These are phyloP conservation scores for Rhinoraja longicauda DNA, from an alignment of 2,797 vertebrate genomes.

Conservation along the genomic window DNA sequence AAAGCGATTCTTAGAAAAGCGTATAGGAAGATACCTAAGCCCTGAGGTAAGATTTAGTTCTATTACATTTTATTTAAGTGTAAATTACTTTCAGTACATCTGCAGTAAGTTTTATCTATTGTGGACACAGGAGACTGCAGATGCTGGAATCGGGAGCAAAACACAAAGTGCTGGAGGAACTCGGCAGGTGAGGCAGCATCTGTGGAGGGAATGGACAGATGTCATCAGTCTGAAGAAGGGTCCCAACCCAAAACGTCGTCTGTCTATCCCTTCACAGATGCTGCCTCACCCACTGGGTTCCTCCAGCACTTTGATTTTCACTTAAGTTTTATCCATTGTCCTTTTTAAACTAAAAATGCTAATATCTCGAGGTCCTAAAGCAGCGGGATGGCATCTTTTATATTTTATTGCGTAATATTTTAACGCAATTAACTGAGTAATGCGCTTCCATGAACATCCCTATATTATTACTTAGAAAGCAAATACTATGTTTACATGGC, in stretches of 20 bases:
- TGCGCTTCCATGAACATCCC: neutral
- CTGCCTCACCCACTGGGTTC: no score
- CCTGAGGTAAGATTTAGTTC: conserved; percentile 61
- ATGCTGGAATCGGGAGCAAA: no score
- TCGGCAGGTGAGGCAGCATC: no score
- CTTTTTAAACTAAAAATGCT: neutral
- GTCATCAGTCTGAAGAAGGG: no score
- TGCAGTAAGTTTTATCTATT: neutral
- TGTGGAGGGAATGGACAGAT: no score
- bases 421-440: neutral
- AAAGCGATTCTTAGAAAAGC: conserved; percentile 66
- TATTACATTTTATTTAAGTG: conserved; percentile 15
- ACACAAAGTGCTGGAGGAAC: no score
- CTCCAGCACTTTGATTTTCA: no score
- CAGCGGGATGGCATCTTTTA: neutral
- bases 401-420: neutral
- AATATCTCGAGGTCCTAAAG: neutral
- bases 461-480: neutral
- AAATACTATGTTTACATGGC: no score
- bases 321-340: no score
- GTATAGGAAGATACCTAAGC: conserved; percentile 61
- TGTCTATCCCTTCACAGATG: no score
- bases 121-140: no score
- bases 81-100: neutral
- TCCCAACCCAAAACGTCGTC: no score